Conservation (phyloP, 2,797 vertebrate species). For the Arremon brunneinucha region DNA sequence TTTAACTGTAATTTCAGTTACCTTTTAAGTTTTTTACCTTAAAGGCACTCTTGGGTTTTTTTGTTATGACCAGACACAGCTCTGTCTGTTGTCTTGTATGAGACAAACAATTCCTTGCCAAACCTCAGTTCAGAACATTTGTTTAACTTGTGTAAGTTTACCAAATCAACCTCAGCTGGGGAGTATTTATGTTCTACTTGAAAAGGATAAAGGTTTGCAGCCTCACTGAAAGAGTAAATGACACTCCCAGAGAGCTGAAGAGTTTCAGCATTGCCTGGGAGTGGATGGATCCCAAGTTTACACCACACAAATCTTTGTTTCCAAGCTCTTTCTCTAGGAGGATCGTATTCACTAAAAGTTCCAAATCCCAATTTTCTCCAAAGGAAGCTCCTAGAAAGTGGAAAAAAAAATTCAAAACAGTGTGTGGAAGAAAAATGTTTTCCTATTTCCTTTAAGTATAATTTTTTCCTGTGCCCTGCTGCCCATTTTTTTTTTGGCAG, state of each 20-base stretch:
- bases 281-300: neutral
- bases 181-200: neutral
- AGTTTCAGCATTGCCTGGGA: neutral
- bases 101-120: neutral
- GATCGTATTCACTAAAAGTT: neutral
- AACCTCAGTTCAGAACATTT: neutral
- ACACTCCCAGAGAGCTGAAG: neutral
- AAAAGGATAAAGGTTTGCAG: neutral
- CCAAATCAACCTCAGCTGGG: neutral
- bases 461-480: neutral
- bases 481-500: neutral
- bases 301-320: neutral
- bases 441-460: neutral
- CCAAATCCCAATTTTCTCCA: neutral
- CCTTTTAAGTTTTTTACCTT: constrained; percentile 6
- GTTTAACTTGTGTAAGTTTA: neutral
- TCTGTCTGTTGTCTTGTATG: neutral
- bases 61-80: neutral
- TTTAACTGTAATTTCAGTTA: constrained; percentile 51
- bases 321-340: neutral
- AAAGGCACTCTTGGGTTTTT: neutral
- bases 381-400: neutral
- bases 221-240: neutral
- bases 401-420: neutral
- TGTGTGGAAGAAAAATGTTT: neutral